These are phyloP conservation scores for Antitype chi DNA, from an alignment of 2,888 invertebrate genomes.

Conservation along the genomic window DNA sequence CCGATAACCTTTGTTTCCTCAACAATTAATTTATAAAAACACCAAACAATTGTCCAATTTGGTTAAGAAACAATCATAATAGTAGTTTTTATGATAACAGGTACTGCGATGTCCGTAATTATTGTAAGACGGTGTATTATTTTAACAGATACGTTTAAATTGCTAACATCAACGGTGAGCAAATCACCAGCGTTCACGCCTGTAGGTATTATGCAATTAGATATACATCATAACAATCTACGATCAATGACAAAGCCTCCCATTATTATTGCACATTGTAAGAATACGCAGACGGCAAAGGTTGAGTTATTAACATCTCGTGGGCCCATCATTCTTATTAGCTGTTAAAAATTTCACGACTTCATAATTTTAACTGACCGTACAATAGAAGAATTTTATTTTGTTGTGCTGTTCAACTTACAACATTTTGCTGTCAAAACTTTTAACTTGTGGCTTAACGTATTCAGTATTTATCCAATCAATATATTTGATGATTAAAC, in stretches of 20 bases:
- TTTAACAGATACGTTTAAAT: conserved; percentile 62
- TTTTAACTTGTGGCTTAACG: neutral
- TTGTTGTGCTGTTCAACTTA: neutral
- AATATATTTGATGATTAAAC: too few species aligned
- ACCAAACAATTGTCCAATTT: conserved; percentile 34
- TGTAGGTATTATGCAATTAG: conserved; percentile 62
- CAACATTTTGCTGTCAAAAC: neutral
- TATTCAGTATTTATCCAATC: neutral
- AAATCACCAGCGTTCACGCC: conserved; percentile 63
- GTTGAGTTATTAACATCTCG: conserved; percentile 36
- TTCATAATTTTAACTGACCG: conserved; percentile 2
- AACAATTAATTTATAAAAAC: conserved; percentile 42
- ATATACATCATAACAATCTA: conserved; percentile 64
- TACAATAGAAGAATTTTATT: neutral
- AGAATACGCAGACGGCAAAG: conserved; percentile 34
- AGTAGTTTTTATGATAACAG: conserved; percentile 30
- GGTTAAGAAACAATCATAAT: conserved; percentile 21
- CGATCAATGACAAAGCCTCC: conserved; percentile 61
- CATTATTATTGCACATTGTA: conserved; percentile 44
- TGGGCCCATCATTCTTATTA: conserved; percentile 7
- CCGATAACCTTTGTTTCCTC: conserved; percentile 44
- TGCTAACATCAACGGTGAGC: conserved; percentile 59
- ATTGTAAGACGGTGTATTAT: conserved; percentile 48
- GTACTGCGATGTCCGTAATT: conserved; percentile 42
- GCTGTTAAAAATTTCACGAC: conserved; percentile 17